These are phyloP conservation scores for Knipowitschia caucasica DNA, from an alignment of 2,797 vertebrate genomes.

Conservation along the genomic window DNA sequence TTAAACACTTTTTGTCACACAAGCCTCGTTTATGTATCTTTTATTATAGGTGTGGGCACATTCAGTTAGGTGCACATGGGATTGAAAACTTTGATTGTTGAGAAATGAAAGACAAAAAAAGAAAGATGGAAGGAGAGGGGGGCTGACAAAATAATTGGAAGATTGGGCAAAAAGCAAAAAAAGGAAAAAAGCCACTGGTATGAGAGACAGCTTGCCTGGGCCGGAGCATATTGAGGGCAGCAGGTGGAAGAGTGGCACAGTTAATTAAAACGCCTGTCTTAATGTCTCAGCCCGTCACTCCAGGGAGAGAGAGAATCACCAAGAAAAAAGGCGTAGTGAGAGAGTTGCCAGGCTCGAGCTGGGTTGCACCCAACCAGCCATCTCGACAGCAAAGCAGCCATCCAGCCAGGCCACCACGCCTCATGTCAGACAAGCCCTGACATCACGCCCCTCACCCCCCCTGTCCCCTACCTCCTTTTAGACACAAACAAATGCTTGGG, in stretches of 20 bases:
- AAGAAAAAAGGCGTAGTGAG: slow-evolving; percentile 30
- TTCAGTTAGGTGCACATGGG: slow-evolving; percentile 27
- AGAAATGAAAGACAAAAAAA: slow-evolving; percentile 27
- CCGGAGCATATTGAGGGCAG: slow-evolving; percentile 76
- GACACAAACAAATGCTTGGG: slow-evolving; percentile 15
- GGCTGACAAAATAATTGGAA: slow-evolving; percentile 35
- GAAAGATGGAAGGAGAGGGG: slow-evolving; percentile 8
- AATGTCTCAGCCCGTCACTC: slow-evolving; percentile 76
- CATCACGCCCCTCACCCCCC: slow-evolving; percentile 68
- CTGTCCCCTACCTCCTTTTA: slow-evolving; percentile 29
- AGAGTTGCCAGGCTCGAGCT: slow-evolving; percentile 62
- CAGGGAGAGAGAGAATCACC: slow-evolving; percentile 41
- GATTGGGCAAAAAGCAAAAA: slow-evolving; percentile 26
- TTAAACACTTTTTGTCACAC: slow-evolving; percentile 65
- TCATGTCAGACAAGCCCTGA: slow-evolving; percentile 76
- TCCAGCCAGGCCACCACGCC: slow-evolving; percentile 66
- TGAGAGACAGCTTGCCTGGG: slow-evolving; percentile 73
- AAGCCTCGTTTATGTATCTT: slow-evolving; percentile 55
- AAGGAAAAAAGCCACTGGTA: slow-evolving; percentile 51
- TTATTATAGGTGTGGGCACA: slow-evolving; percentile 65
- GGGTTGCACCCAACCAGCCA: slow-evolving; percentile 60
- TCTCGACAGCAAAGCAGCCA: slow-evolving; percentile 56
- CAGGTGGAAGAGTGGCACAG: slow-evolving; percentile 77
- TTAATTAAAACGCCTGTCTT: slow-evolving; percentile 79
- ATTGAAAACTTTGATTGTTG: slow-evolving; percentile 33